Evolutionary conservation across 2,113 vertebrate genomes (phyloP).

Genomic region (Muscicapa adusta): DNA sequence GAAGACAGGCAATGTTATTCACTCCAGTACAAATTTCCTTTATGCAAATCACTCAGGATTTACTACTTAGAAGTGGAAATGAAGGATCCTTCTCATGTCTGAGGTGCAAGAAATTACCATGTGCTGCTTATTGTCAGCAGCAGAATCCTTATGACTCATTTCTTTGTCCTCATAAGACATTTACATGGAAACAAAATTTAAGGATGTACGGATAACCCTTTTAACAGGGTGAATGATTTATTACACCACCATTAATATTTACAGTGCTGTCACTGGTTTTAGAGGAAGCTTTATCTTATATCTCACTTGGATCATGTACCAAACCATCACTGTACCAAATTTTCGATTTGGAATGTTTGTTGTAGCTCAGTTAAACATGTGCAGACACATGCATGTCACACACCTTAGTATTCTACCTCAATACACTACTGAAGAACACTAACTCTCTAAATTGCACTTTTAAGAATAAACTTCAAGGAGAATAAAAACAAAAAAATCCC

Average conservation of each 20-base stretch:
- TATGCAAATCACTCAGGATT: background rate
- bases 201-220: background rate
- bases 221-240: background rate
- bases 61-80: background rate
- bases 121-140: background rate
- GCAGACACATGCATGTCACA: background rate
- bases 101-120: background rate
- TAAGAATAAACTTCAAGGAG: background rate
- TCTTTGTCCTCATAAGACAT: background rate
- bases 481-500: background rate
- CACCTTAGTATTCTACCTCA: background rate
- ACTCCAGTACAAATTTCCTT: background rate
- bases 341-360: background rate
- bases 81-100: background rate
- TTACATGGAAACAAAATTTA: background rate
- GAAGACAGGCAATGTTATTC: background rate
- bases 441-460: background rate
- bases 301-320: background rate
- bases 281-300: background rate
- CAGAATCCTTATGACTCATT: background rate
- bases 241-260: background rate
- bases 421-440: background rate
- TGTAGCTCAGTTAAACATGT: background rate
- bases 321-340: rapidly evolving
- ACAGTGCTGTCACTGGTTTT: background rate